A percentile compares a stretch with the other conserved stretches of the same genome.
Conservation (phyloP, 2,113 vertebrate species). For the Agelaius tricolor region DNA sequence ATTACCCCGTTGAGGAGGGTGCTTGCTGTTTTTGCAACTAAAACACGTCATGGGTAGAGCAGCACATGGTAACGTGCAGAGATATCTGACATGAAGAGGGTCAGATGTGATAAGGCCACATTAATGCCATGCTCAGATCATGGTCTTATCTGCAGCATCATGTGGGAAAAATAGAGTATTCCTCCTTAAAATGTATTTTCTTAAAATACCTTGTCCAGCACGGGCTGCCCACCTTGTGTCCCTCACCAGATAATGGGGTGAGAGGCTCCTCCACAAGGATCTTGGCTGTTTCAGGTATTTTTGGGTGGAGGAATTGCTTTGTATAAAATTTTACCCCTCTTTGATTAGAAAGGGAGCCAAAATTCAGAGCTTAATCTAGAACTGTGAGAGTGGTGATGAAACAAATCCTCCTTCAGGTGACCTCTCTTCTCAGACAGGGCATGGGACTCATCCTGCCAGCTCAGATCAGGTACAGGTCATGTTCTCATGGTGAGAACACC, state of each 20-base stretch:
- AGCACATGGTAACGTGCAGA: not conserved
- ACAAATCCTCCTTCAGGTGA: not conserved
- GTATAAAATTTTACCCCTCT: not conserved
- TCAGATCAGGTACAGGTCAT: not conserved
- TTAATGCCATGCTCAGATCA: not conserved
- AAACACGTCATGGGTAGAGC: rapidly evolving
- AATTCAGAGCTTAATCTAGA: not conserved
- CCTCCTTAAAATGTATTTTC: not conserved
- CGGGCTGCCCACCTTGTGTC: not conserved
- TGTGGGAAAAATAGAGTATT: not conserved
- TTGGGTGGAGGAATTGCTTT: not conserved
- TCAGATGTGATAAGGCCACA: not conserved
- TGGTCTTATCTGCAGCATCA: not conserved
- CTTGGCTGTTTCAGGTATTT: not conserved
- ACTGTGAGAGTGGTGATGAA: rapidly evolving
- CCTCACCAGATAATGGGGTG: not conserved
- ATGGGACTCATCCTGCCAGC: not conserved
- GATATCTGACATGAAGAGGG: not conserved
- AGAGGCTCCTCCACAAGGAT: not conserved
- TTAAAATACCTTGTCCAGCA: not conserved
- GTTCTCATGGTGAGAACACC: not conserved
- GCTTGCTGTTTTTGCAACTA: not conserved
- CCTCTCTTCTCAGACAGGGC: not conserved
- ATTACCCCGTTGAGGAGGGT: not conserved
- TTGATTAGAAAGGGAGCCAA: not conserved